Base-by-base conservation (phyloP, 2,797 vertebrate genomes). In the Notolepis coatsorum region DNA sequence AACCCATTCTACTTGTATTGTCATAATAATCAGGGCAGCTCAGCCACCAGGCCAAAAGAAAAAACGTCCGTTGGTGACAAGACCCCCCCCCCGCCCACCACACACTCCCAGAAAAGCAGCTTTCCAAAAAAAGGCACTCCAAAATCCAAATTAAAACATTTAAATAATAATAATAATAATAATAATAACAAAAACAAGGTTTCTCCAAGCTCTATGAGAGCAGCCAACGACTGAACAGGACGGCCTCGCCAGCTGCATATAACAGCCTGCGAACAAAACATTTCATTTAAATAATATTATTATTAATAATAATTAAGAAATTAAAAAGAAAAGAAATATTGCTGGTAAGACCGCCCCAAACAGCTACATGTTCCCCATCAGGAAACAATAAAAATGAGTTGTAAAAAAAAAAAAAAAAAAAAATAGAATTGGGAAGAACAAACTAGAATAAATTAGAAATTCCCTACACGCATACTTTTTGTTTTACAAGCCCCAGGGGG, bases 61-160 rank as follows among this genome's bases (percentile, higher is more conserved):
- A 59, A 52, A 61, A 57, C 20, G 85, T 30, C n/a, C 68, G 71
- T 61, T 84, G 68, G 92, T 90, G 90, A 91, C 77, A 52, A 90
- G 90, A 93, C 92, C 91, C 92, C 93, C n/a, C n/a, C n/a, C n/a
- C n/a, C n/a, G n/a, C n/a, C n/a, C n/a, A n/a, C n/a, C n/a, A n/a
- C n/a, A n/a, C n/a, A n/a, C n/a, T n/a, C n/a, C 89, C 89, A 69
- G 86, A 93, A 93, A 95, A 96, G 95, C 95, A 97, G 96, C 96
- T 94, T 95, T 96, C 93, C 67, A 80, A 85, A 93, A 95, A 96
- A 99, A 99, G 96, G 96, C 96, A 98, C 97, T 96, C 94, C 95
- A 95, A 98, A n/a, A 97, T 94, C 93, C 95, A 95, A 95, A 94
- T 78, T 54, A 86, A 93, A 94, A 94, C 88, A 85, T 85, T 90